phyloP scores from a whole-genome alignment of 2,797 vertebrate genomes.

The Salarias fasciatus region DNA sequence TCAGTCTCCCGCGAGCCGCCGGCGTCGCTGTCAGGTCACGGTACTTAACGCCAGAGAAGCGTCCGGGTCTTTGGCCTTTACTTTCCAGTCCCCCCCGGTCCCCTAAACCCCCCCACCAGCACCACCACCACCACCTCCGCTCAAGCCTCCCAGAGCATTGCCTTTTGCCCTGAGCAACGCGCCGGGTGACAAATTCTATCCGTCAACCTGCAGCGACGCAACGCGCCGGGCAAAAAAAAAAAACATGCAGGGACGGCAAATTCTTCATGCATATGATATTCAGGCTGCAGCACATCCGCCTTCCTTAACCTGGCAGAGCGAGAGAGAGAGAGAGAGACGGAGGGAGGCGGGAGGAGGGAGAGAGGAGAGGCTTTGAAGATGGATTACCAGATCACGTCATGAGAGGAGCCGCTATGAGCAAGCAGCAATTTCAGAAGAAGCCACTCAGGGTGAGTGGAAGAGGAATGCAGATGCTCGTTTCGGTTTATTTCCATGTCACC shows the following conservation, averaged over 20 bases:
- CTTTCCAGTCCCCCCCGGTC: conserved; percentile 36
- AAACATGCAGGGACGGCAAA: conserved; percentile 66
- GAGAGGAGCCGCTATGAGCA: conserved; percentile 53
- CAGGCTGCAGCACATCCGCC: conserved; percentile 51
- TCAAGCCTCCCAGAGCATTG: conserved; percentile 40
- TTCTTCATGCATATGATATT: conserved; percentile 74
- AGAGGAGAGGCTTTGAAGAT: conserved; percentile 60
- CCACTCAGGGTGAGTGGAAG: conserved; percentile 46
- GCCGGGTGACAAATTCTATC: conserved; percentile 69
- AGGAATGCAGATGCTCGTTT: conserved; percentile 55
- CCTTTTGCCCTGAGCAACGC: conserved; percentile 60
- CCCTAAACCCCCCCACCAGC: too few species aligned
- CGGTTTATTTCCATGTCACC: conserved; percentile 65
- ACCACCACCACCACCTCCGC: conserved; percentile 15
- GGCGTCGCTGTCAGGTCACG: conserved; percentile 48
- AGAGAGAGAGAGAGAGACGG: neutral
- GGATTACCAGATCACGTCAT: conserved; percentile 72
- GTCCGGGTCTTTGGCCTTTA: conserved; percentile 59
- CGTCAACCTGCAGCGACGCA: conserved; percentile 54
- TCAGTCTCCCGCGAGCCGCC: conserved; percentile 20
- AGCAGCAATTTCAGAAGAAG: conserved; percentile 59
- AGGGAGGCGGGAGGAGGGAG: neutral
- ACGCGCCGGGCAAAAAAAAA: conserved; percentile 63
- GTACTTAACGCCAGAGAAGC: conserved; percentile 62
- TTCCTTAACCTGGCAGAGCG: conserved; percentile 59